These are phyloP conservation scores for Tragelaphus scriptus DNA, from an alignment of 2,113 vertebrate species.

Conservation along the genomic window DNA sequence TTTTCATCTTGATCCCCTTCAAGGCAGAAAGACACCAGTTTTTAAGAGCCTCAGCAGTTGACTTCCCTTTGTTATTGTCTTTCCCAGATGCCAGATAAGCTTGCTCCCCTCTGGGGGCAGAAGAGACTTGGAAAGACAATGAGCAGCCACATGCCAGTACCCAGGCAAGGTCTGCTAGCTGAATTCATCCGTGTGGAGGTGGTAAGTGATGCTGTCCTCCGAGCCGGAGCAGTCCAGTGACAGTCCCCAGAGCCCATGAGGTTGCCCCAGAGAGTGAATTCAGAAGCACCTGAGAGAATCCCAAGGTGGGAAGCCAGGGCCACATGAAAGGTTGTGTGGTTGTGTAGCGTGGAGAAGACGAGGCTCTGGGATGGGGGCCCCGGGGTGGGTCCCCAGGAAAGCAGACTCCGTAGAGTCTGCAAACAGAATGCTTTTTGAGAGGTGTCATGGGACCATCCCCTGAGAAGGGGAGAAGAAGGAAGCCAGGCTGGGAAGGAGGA, in stretches of 20 bases:
- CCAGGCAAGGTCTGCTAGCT: neutral
- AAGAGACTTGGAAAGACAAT: neutral
- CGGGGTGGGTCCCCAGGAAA: neutral
- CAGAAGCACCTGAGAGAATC: neutral
- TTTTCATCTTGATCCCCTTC: neutral
- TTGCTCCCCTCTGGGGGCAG: neutral
- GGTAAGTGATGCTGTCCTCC: neutral
- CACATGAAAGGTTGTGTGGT: fast-evolving
- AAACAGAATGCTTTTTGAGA: neutral
- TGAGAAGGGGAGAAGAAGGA: neutral
- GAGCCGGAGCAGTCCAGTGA: neutral
- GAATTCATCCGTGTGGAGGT: neutral
- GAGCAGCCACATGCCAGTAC: fast-evolving
- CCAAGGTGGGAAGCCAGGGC: neutral
- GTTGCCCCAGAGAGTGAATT: neutral
- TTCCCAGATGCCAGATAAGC: neutral
- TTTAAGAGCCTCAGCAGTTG: neutral
- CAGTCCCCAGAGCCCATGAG: no score
- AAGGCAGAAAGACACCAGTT: neutral
- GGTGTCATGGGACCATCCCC: neutral
- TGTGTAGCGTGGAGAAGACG: neutral
- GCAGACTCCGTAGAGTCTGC: neutral
- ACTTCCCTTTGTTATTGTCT: neutral
- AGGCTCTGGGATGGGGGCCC: neutral
- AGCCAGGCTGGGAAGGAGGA: neutral